Evolutionary conservation across 2,113 vertebrate genomes (phyloP).

Genomic region (Saccopteryx bilineata): DNA sequence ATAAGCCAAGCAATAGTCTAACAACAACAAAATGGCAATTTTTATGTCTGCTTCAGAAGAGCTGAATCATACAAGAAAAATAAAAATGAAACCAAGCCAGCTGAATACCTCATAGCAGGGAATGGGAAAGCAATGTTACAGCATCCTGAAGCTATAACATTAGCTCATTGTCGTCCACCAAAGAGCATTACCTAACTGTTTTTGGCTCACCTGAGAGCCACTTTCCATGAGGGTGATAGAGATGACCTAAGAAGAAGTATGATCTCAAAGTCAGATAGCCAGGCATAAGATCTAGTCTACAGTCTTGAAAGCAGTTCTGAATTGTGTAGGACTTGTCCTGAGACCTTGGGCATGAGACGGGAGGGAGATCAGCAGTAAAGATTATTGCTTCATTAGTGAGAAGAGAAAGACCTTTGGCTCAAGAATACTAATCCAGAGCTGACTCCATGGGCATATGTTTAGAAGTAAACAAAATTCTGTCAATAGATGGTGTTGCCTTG

Average conservation of each 20-base stretch:
- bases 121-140: background rate
- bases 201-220: background rate
- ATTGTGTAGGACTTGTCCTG: background rate
- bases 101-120: conserved; percentile 65
- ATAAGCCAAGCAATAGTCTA: conserved; percentile 52
- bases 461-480: background rate
- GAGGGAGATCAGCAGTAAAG: background rate
- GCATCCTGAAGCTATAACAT: conserved; percentile 53
- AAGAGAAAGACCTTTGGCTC: background rate
- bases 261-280: conserved; percentile 38
- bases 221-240: background rate
- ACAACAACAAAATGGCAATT: background rate
- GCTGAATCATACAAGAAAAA: conserved; percentile 68
- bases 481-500: background rate
- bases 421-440: background rate
- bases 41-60: conserved; percentile 43
- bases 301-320: background rate
- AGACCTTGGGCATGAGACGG: background rate
- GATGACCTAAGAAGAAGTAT: conserved; percentile 61
- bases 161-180: conserved; percentile 51
- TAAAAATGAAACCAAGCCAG: conserved; percentile 75
- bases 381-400: background rate
- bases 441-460: background rate
- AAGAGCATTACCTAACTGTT: conserved; percentile 67
- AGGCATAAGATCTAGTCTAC: background rate